These are phyloP conservation scores for Macquaria australasica DNA, from an alignment of 2,113 vertebrate genomes.

Conservation along the genomic window DNA sequence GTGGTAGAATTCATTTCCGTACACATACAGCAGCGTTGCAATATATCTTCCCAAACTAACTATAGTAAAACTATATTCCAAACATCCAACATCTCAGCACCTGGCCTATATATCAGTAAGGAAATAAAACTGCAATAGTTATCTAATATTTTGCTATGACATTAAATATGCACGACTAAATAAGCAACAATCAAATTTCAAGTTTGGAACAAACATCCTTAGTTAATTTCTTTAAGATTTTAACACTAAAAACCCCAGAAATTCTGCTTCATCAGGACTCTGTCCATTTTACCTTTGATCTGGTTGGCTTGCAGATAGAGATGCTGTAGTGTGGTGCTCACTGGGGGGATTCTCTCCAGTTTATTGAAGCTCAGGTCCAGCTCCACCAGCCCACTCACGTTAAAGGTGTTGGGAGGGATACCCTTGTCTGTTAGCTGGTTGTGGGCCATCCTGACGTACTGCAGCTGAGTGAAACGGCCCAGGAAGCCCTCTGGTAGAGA, in stretches of 20 bases:
- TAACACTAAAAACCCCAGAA: neutral
- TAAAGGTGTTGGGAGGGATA: slow-evolving; percentile 91
- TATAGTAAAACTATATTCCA: neutral
- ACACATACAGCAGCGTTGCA: neutral
- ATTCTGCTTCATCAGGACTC: neutral
- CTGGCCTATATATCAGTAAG: neutral
- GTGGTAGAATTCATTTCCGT: neutral
- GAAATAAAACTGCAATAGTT: neutral
- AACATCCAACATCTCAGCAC: neutral
- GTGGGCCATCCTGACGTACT: slow-evolving; percentile 92
- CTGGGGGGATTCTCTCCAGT: slow-evolving; percentile 93
- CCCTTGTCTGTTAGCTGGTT: slow-evolving; percentile 93
- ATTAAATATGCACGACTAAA: neutral
- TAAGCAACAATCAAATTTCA: neutral
- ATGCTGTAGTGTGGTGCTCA: slow-evolving; percentile 92
- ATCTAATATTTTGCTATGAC: neutral
- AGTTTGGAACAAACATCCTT: neutral
- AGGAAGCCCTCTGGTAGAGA: slow-evolving; percentile 90
- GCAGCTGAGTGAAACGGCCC: slow-evolving; percentile 86
- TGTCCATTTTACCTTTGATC: slow-evolving; percentile 88
- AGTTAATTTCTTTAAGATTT: neutral
- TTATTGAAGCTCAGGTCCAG: slow-evolving; percentile 96
- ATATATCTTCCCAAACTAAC: neutral
- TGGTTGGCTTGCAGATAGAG: slow-evolving; percentile 96
- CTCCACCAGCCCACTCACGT: slow-evolving; percentile 93